A percentile compares a stretch with the other conserved stretches of the same genome.
Evolutionary conservation across 2,797 vertebrate genomes (phyloP).

Genomic region (Leptoclinus maculatus): DNA sequence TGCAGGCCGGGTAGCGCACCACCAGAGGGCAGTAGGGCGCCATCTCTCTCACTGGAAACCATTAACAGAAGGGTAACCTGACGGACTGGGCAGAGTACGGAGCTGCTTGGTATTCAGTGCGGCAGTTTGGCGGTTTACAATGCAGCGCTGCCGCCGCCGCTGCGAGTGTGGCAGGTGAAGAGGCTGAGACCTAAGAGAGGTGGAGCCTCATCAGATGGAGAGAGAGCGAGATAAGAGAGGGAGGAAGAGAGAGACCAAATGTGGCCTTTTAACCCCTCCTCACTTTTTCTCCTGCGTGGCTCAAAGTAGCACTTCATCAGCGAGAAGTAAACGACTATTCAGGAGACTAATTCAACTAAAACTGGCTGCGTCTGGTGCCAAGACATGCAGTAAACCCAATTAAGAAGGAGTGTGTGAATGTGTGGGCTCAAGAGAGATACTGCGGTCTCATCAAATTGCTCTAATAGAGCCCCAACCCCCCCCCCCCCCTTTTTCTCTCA

Average conservation of each 20-base stretch:
- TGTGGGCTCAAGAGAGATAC: constrained; percentile 49
- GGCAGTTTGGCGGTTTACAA: constrained; percentile 47
- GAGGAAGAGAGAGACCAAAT: background rate
- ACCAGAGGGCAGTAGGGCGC: constrained; percentile 72
- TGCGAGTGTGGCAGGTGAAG: constrained; percentile 56
- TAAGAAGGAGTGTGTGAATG: constrained; percentile 56
- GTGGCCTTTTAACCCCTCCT: constrained; percentile 41
- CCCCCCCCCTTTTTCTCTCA: background rate
- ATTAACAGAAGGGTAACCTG: background rate
- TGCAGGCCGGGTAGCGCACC: constrained; percentile 28
- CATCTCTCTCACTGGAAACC: background rate
- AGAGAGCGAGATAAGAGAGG: background rate
- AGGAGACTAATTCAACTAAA: constrained; percentile 80
- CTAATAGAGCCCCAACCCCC: constrained; percentile 53
- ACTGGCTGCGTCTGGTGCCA: constrained; percentile 67
- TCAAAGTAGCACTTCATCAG: constrained; percentile 65
- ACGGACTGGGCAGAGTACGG: background rate
- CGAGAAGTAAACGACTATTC: constrained; percentile 77
- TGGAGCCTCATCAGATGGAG: constrained; percentile 43
- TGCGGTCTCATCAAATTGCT: constrained; percentile 77
- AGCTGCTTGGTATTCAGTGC: constrained; percentile 64
- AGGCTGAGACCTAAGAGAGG: constrained; percentile 60
- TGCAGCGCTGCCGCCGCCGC: constrained; percentile 37
- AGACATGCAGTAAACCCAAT: constrained; percentile 80
- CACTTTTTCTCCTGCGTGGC: constrained; percentile 20